phyloP scores from a whole-genome alignment of 2,797 vertebrate genomes.

The Brachyrhaphis roseni region DNA sequence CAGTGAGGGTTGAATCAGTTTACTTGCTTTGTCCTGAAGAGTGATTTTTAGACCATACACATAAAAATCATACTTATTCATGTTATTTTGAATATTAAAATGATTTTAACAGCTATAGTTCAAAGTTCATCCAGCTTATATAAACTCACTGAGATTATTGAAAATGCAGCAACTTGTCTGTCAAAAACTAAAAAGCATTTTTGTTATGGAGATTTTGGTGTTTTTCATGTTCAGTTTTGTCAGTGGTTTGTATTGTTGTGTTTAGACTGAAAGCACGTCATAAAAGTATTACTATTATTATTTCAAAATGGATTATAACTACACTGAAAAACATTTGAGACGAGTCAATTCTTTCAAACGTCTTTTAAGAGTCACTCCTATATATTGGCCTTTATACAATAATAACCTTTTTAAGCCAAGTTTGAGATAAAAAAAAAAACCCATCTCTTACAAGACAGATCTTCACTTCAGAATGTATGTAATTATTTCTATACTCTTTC shows the following conservation, averaged over 20 bases:
- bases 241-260: not conserved
- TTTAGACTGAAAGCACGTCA: not conserved
- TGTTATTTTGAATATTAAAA: not conserved
- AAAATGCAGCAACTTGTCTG: not conserved
- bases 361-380: conserved; percentile 26
- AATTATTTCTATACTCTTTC: conserved; percentile 58
- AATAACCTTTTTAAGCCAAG: too few relatives aligned
- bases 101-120: not conserved
- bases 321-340: not conserved
- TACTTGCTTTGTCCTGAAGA: not conserved
- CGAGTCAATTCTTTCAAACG: not conserved
- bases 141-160: not conserved
- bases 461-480: conserved; percentile 32
- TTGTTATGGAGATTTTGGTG: not conserved
- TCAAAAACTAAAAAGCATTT: not conserved
- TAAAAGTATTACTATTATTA: not conserved
- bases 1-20: not conserved
- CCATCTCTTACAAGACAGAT: conserved; percentile 6
- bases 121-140: not conserved
- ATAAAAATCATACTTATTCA: not conserved
- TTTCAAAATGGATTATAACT: not conserved
- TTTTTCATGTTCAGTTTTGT: not conserved
- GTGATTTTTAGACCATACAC: not conserved
- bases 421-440: too few relatives aligned
- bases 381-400: conserved; percentile 31